These are phyloP conservation scores for Rotaria socialis DNA, from an alignment of 2,888 invertebrate species.

Conservation along the genomic window DNA sequence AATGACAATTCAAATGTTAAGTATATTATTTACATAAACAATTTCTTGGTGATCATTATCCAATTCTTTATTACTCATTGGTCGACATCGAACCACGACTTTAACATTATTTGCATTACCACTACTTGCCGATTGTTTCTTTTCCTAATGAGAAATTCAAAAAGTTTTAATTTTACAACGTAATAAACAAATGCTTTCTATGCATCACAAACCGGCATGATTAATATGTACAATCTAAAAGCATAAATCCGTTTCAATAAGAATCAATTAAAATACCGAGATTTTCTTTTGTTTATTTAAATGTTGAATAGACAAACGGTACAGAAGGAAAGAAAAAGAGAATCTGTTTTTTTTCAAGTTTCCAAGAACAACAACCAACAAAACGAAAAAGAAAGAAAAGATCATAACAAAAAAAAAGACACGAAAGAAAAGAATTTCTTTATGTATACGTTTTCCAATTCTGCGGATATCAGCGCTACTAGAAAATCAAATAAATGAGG, in stretches of 20 bases:
- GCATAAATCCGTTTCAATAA: neutral
- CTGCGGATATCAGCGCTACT: neutral
- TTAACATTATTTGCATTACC: conserved; percentile 75
- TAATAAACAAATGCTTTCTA: neutral
- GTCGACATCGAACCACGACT: conserved; percentile 88
- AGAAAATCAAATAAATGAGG: neutral
- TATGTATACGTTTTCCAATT: neutral
- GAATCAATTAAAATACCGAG: neutral
- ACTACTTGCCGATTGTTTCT: neutral
- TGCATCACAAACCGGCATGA: neutral
- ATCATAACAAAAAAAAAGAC: neutral
- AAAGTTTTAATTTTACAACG: neutral
- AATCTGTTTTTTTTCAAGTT: neutral
- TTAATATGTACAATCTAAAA: neutral
- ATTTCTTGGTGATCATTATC: conserved; percentile 70
- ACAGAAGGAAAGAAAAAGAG: neutral
- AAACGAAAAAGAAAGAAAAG: neutral
- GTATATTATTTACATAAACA: conserved; percentile 65
- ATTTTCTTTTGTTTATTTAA: neutral
- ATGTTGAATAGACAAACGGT: neutral
- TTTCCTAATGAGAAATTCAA: neutral
- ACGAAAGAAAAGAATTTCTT: neutral
- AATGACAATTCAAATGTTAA: too few relatives aligned
- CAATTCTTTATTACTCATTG: conserved; percentile 79
- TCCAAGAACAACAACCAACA: neutral